Evolutionary conservation across 2,113 vertebrate species (phyloP).

Genomic region (Cisticola juncidis): DNA sequence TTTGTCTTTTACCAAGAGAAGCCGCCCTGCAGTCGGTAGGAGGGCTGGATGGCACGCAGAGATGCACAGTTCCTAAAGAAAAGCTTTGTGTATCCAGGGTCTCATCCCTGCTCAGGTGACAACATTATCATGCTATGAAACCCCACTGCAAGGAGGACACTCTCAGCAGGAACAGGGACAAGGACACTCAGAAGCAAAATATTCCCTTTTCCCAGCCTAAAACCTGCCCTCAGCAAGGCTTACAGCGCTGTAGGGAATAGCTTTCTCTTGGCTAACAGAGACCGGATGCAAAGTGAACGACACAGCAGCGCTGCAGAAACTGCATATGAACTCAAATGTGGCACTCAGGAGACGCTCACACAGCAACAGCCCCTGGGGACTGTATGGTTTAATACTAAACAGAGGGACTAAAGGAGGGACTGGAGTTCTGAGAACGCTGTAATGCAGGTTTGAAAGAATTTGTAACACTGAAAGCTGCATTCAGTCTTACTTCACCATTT

Average conservation of each 20-base stretch:
- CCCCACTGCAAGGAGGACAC: fast-evolving
- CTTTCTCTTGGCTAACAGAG: not conserved
- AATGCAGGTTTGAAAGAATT: not conserved
- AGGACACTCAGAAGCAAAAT: not conserved
- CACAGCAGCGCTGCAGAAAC: not conserved
- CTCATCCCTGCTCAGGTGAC: not conserved
- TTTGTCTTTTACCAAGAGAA: not conserved
- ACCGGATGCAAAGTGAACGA: not conserved
- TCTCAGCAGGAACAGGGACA: not conserved
- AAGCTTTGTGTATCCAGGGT: not conserved
- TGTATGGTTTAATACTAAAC: not conserved
- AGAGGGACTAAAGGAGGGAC: not conserved
- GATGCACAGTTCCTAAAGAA: not conserved
- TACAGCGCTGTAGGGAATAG: not conserved
- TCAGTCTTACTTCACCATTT: not conserved
- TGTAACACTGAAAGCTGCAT: not conserved
- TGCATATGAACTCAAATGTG: fast-evolving
- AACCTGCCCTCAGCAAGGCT: not conserved
- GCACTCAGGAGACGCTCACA: too few relatives aligned
- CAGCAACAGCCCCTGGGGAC: not conserved
- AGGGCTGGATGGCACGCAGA: not conserved
- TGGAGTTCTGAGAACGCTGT: not conserved
- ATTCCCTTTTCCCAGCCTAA: not conserved
- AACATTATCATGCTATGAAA: fast-evolving
- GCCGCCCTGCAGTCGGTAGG: not conserved